Conservation (phyloP, 2,113 vertebrate genomes). For the Apodemus sylvaticus region DNA sequence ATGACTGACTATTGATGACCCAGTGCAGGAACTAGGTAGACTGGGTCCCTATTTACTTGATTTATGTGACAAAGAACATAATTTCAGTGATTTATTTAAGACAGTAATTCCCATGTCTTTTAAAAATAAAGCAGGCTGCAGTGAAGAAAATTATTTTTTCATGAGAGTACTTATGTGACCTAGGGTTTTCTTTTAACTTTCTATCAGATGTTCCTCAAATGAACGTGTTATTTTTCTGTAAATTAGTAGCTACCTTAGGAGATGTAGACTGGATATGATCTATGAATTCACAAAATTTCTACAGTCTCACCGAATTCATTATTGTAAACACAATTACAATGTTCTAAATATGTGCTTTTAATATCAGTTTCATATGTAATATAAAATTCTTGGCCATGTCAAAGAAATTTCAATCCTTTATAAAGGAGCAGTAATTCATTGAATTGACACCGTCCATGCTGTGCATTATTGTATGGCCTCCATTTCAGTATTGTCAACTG, state of each 20-base stretch:
- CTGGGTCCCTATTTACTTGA: conserved; percentile 20
- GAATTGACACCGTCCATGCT: not conserved
- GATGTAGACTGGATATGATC: not conserved
- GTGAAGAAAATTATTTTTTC: conserved; percentile 49
- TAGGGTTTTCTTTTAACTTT: conserved; percentile 56
- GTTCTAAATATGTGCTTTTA: conserved; percentile 35
- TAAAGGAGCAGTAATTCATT: not conserved
- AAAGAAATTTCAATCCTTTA: conserved; percentile 23
- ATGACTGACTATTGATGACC: not conserved
- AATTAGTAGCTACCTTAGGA: conserved; percentile 21
- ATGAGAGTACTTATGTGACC: not conserved
- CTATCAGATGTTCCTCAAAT: not conserved
- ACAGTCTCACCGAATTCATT: conserved; percentile 31
- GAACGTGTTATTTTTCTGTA: not conserved
- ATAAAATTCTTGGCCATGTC: not conserved
- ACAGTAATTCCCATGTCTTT: not conserved
- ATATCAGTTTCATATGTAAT: conserved; percentile 18
- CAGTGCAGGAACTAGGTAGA: not conserved
- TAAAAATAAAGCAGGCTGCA: conserved; percentile 40
- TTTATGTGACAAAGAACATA: conserved; percentile 51
- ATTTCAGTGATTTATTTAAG: conserved; percentile 53
- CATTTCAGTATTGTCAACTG: not conserved
- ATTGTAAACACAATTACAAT: not conserved
- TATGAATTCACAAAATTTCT: not conserved
- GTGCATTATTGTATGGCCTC: not conserved